Conservation (phyloP, 1,140 invertebrate genomes). For the Bombus pyrosoma region DNA sequence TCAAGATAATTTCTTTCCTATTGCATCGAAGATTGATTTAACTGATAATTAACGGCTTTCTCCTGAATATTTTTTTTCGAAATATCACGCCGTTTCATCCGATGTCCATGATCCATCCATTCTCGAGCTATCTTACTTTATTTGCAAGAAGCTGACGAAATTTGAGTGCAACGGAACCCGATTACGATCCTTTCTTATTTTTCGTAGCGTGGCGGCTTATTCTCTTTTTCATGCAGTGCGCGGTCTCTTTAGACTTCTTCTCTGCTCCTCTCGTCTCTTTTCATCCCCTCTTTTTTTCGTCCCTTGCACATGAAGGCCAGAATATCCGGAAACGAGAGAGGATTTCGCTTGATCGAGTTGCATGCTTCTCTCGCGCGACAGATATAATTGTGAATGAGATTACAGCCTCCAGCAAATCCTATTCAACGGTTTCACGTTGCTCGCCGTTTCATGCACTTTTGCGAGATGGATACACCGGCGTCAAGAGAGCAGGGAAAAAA, state of each 20-base stretch:
- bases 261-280: neutral
- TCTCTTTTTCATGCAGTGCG: constrained; percentile 1
- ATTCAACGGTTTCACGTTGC: constrained; percentile 44
- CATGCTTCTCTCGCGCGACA: constrained; percentile 22
- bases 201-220: neutral
- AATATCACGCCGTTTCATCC: neutral
- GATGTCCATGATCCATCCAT: constrained; percentile 7
- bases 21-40: neutral
- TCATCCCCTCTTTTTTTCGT: neutral
- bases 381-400: constrained; percentile 54
- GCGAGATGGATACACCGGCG: constrained; percentile 10
- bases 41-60: too few relatives aligned
- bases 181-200: constrained; percentile 43
- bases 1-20: neutral
- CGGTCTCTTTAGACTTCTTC: constrained; percentile 6
- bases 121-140: constrained; percentile 18
- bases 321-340: constrained; percentile 46
- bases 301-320: neutral
- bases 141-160: neutral
- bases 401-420: constrained; percentile 37
- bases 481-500: neutral
- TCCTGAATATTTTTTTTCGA: neutral
- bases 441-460: constrained; percentile 20
- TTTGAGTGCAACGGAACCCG: constrained; percentile 33
- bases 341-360: constrained; percentile 41